Conservation (phyloP, 2,888 invertebrate genomes). For the Eurois occulta region DNA sequence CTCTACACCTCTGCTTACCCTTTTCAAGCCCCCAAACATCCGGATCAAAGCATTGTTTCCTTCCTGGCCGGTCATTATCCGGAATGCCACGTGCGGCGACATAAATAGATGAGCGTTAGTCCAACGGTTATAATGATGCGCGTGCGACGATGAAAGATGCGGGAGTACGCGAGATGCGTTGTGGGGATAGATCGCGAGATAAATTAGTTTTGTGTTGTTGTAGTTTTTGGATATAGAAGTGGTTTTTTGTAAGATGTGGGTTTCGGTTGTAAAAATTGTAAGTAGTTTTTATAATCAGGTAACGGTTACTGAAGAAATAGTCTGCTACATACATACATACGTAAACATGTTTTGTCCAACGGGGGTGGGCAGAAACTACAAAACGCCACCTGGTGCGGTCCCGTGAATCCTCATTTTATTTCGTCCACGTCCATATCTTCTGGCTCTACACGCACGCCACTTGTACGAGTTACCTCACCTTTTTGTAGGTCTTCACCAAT, state of each 20-base stretch:
- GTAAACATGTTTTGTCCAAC: not conserved
- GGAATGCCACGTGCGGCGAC: slow-evolving; percentile 77
- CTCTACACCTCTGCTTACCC: not conserved
- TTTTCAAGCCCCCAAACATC: slow-evolving; percentile 51
- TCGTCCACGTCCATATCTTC: not conserved
- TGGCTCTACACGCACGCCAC: not conserved
- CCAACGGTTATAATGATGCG: slow-evolving; percentile 68
- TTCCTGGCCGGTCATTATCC: slow-evolving; percentile 74
- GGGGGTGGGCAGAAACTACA: not conserved
- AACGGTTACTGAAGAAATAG: not conserved
- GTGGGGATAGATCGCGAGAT: slow-evolving; percentile 48
- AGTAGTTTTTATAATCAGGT: not conserved
- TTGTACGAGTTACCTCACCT: not conserved
- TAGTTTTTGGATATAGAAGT: not conserved
- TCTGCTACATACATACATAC: no score
- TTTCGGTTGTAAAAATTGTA: not conserved
- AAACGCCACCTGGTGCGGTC: no score
- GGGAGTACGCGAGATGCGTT: slow-evolving; percentile 37
- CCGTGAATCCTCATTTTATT: not conserved
- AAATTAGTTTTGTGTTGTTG: not conserved
- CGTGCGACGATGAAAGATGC: slow-evolving; percentile 61
- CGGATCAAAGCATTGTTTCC: slow-evolving; percentile 67
- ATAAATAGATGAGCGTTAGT: slow-evolving; percentile 65
- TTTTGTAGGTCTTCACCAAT: not conserved
- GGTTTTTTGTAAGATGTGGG: not conserved